phyloP scores from a whole-genome alignment of 2,113 vertebrate species.

The Apeltes quadracus region DNA sequence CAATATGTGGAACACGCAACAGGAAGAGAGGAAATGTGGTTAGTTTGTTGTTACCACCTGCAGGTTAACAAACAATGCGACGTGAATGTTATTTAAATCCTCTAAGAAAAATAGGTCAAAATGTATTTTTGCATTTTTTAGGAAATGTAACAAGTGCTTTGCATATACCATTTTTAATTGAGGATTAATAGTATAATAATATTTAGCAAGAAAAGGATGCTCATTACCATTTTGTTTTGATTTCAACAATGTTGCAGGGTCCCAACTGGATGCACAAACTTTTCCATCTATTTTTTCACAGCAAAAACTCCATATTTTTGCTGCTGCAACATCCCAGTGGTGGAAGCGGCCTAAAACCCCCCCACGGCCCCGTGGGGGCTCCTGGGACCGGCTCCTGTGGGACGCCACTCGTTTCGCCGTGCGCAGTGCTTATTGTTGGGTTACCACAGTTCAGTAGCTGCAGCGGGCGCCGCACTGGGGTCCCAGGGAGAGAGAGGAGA shows the following conservation, averaged over 20 bases:
- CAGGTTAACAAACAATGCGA: background rate
- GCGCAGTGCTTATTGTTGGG: constrained; percentile 31
- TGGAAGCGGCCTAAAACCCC: constrained; percentile 11
- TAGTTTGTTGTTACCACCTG: background rate
- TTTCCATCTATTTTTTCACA: background rate
- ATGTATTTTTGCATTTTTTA: background rate
- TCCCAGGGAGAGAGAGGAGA: constrained; percentile 46
- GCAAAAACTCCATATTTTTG: constrained; percentile 6
- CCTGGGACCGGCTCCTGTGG: constrained; percentile 38
- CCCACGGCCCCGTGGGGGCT: background rate
- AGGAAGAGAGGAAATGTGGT: background rate
- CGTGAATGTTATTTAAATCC: background rate
- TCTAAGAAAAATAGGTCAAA: background rate
- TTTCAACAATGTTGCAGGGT: constrained; percentile 12
- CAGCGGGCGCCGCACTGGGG: constrained; percentile 27
- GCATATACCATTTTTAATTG: background rate
- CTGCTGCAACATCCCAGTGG: background rate
- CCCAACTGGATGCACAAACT: background rate
- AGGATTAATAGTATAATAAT: background rate
- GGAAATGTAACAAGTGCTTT: background rate
- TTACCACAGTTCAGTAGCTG: constrained; percentile 54
- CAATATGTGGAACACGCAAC: background rate
- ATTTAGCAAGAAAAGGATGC: background rate
- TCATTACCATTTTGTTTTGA: background rate
- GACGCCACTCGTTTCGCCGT: constrained; percentile 29